Evolutionary conservation across 2,113 vertebrate genomes (phyloP), one percentile per base, ranked within the genome.

Genomic region (Calonectris borealis): DNA sequence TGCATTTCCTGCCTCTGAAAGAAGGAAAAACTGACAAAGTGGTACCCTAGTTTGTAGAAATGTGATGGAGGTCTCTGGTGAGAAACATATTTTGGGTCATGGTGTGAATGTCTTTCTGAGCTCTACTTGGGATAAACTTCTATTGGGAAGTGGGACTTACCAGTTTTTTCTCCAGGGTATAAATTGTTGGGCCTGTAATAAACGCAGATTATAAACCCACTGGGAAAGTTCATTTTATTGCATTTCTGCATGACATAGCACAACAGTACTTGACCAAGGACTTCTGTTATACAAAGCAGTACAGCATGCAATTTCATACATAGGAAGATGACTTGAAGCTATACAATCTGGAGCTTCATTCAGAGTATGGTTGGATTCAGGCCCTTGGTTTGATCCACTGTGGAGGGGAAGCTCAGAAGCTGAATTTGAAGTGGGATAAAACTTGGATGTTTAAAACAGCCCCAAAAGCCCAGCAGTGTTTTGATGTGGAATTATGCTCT

Each of bases 401-500:
- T 83, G 79, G 88, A 90, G 79, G 62, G 40, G 15, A 96, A 29
- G 25, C 46, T 82, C 57, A 91, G 86, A 94, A 91, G 49, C 46
- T 82, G 83, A 94, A 92, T 89, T 60, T 95, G 77, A 95, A 95
- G 81, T 85, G 78, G 93, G 21, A 72, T 91, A 69, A 82, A 91
- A 88, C 69, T 93, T 49, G 46, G 20, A 93, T 93, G 54, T 72
- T 89, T 89, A 54, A 88, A 91, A 91, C 1, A 14, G 16, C 22
- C 66, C 34, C 77, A 61, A 84, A 94, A 94, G 42, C 83, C 62
- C 79, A 82, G 44, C 31, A 84, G 40, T 20, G 32, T 95, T 97
- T 94, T 90, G 86, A 94, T 94, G 95, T 91, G 91, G 95, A 94
- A 86, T 96, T 94, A 79, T 83, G 58, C 77, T 95, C 64, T 85